Base-by-base conservation (phyloP, 2,888 invertebrate species). In the Lepidocyrtinus sp. region DNA sequence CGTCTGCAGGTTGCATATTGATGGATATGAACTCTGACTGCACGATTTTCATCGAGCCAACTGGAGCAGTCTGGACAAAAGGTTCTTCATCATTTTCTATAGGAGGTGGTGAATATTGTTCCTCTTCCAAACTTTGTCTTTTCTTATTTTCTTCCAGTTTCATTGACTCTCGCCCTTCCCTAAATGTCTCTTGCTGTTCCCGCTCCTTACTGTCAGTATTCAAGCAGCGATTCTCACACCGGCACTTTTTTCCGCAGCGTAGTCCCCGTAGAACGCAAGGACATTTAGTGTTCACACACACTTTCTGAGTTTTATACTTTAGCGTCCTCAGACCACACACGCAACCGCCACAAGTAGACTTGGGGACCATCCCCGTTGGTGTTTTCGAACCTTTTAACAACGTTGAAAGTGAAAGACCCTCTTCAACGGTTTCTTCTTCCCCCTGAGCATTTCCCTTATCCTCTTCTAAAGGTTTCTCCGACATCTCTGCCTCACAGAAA, bases 291-390 rank as follows among this genome's bases (percentile, higher is more conserved):
- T 19, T 59, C n/a, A 69, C 69, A 45, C 80, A 80, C 3, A 80
- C 69, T 22, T 75, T 80, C 61, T 80, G 74, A 5, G 67, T 25
- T 24, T 63, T 61, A 24, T 79, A 79, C 19, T 79, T 79, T 69
- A 36, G 12, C 12, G 5, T 36, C 36, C 12, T 36, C 36, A 36
- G 12, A 12, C 36, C 36, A 36, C 36, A 36, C 12, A 12, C 36
- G 12, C 36, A 36, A 12, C 5, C 36, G 36, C 36, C 36, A 36
- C 5, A 5, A 7, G 5, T 36, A 7, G 5, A 5, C 12, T 36
- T 36, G 36, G 36, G 36, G 12, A 7, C 5, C 36, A 36, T 12
- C 5, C 5, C 36, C 12, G 36, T 5, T 7, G 36, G 36, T 7
- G 36, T 36, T 5, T 36, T n/a, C n/a, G n/a, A n/a, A n/a, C n/a